These are phyloP conservation scores for Saguinus midas DNA, from an alignment of 2,113 vertebrate genomes.

Conservation along the genomic window DNA sequence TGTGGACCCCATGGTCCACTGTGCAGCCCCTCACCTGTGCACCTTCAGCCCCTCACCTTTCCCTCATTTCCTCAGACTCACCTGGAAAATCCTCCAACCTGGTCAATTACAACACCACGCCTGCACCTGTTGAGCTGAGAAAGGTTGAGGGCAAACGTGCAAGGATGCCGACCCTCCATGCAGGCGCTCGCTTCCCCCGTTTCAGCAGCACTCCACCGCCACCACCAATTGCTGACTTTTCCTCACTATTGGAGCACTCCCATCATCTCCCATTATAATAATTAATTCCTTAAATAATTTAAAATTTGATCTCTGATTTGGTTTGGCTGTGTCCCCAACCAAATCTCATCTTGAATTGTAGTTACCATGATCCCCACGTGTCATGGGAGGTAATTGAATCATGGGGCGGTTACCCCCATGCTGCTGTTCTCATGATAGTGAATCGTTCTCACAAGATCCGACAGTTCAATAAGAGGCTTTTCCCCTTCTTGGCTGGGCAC, in stretches of 20 bases:
- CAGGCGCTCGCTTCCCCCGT: not conserved
- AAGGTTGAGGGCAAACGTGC: not conserved
- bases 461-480: no score
- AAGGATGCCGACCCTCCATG: fast-evolving
- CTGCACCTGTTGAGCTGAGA: not conserved
- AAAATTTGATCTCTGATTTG: no score
- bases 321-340: no score
- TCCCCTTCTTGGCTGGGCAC: no score
- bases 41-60: not conserved
- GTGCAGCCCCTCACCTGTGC: fast-evolving
- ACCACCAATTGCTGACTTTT: no score
- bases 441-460: no score
- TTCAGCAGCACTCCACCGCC: not conserved
- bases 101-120: fast-evolving
- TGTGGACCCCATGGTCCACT: fast-evolving
- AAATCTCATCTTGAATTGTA: no score
- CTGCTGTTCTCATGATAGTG: no score
- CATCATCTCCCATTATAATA: not conserved
- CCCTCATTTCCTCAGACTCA: fast-evolving
- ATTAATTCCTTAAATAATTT: not conserved
- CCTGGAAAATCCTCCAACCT: not conserved
- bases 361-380: no score
- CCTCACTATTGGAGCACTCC: not conserved
- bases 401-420: no score
- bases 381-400: no score